These are phyloP conservation scores for Acinonyx jubatus DNA, from an alignment of 2,113 vertebrate species.

Conservation along the genomic window DNA sequence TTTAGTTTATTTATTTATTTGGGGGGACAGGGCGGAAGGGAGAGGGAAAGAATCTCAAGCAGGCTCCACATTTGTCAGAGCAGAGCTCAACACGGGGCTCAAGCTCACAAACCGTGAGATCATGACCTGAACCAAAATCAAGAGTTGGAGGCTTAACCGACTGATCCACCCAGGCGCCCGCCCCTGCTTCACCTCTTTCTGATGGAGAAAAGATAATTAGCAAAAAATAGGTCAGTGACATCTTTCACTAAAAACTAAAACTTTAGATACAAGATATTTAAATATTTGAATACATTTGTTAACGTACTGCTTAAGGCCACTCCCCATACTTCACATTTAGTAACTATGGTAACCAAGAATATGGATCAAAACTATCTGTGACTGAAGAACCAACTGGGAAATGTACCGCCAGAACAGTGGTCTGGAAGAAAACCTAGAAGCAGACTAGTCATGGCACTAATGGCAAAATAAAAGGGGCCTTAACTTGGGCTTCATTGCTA, in stretches of 20 bases:
- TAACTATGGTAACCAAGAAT: not conserved
- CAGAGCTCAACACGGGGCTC: no score
- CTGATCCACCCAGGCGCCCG: no score
- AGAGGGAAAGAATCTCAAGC: no score
- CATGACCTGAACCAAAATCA: no score
- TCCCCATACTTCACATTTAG: accelerated
- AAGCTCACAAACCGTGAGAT: no score
- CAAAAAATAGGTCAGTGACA: not conserved
- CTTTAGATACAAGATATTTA: not conserved
- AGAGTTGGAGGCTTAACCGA: no score
- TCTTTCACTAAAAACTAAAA: not conserved
- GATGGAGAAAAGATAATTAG: not conserved
- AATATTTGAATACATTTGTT: not conserved
- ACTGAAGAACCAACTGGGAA: not conserved
- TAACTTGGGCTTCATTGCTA: not conserved
- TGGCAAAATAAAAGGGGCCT: not conserved
- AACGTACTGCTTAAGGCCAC: not conserved
- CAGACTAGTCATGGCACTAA: not conserved
- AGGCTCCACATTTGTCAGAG: no score
- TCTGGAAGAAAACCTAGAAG: not conserved
- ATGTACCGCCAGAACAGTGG: not conserved
- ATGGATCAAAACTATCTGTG: not conserved
- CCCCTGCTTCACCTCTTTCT: not conserved
- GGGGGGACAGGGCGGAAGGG: no score
- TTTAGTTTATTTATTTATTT: no score